Percentiles rank a stretch among this genome's conserved stretches.
Evolutionary conservation across 1,140 invertebrate genomes (phyloP).

Genomic region (Drosophila micromelanica): DNA sequence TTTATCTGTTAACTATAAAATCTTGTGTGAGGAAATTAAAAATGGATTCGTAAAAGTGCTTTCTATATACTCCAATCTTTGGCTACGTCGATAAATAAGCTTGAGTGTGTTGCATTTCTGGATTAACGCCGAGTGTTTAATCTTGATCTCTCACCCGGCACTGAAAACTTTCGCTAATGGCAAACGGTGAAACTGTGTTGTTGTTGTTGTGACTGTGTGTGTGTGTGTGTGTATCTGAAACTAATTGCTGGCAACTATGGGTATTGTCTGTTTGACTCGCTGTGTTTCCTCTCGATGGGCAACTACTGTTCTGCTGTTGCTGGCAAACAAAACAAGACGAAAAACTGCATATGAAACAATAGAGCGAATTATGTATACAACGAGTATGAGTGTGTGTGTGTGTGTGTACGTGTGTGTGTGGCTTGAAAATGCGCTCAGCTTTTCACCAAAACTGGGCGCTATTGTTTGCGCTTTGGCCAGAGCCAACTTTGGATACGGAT

Average conservation of each 20-base stretch:
- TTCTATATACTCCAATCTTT: too few species aligned
- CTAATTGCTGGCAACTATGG: slow-evolving; percentile 48
- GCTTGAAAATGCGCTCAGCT: slow-evolving; percentile 47
- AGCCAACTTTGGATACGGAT: slow-evolving; percentile 48
- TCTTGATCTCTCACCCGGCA: slow-evolving; percentile 34
- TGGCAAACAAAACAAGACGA: slow-evolving; percentile 12
- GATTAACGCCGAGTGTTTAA: slow-evolving; percentile 34
- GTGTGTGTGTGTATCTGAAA: slow-evolving; percentile 36
- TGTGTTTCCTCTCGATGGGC: slow-evolving; percentile 36
- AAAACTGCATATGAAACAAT: slow-evolving; percentile 56
- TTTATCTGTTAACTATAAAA: too few species aligned
- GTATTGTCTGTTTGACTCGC: slow-evolving; percentile 27
- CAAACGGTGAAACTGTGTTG: slow-evolving; percentile 25
- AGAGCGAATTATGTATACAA: slow-evolving; percentile 43
- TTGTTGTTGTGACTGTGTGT: slow-evolving; percentile 1
- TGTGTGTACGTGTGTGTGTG: slow-evolving; percentile 14
- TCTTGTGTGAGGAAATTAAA: not conserved
- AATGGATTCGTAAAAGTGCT: too few species aligned
- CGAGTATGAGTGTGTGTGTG: slow-evolving; percentile 4
- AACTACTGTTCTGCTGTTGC: slow-evolving; percentile 40
- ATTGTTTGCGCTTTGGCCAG: slow-evolving; percentile 38
- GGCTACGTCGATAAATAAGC: not conserved
- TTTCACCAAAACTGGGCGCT: slow-evolving; percentile 53
- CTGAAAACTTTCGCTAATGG: slow-evolving; percentile 34
- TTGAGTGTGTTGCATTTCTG: not conserved